Evolutionary conservation across 2,113 vertebrate genomes (phyloP), one percentile per base, ranked within the genome.

Genomic region (Lycaon pictus): DNA sequence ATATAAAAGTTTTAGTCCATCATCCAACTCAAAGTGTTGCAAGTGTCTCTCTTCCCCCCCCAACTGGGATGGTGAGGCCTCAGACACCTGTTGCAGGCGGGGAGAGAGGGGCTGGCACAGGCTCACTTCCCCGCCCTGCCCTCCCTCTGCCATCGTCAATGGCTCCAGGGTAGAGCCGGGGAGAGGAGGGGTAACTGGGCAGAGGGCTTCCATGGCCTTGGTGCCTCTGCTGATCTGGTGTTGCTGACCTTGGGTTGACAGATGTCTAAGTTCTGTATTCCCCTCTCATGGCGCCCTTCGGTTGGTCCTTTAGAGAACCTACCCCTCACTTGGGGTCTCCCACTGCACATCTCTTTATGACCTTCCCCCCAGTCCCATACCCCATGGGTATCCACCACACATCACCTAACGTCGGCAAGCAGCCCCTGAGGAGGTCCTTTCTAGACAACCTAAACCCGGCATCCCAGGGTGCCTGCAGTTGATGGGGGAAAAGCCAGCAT

Each of bases 381-480:
- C 27, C 5, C 17, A 2, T 16, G 23, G 51, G n/a, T 23, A 83
- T 0, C 17, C 7, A 11, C 22, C 2, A 0, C 2, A 6, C 16
- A 17, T 76, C 20, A 8, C 32, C 25, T 76, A 17, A 60, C 43
- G 11, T 79, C 19, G 3, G 35, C 62, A 74, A 81, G 29, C 27
- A 43, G 6, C 53, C 71, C 83, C 43, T 7, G 51, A 48, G 37
- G 32, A 12, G 37, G 12, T 56, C 11, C 27, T 93, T 77, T 69
- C 27, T 27, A 37, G 58, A 35, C 32, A 35, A 55, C 25, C 17
- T 20, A 48, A 53, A 51, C 51, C 60, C 58, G 35, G 5, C 35
- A 35, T 72, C 58, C 79, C 79, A 63, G 0, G 67, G 43, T n/a
- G 27, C 56, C 29, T n/a, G 10, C 37, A 55, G 23, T 8, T 35